Percentiles rank a stretch among this genome's conserved stretches.
Evolutionary conservation across 2,113 vertebrate genomes (phyloP).

Genomic region (Xiphophorus hellerii): DNA sequence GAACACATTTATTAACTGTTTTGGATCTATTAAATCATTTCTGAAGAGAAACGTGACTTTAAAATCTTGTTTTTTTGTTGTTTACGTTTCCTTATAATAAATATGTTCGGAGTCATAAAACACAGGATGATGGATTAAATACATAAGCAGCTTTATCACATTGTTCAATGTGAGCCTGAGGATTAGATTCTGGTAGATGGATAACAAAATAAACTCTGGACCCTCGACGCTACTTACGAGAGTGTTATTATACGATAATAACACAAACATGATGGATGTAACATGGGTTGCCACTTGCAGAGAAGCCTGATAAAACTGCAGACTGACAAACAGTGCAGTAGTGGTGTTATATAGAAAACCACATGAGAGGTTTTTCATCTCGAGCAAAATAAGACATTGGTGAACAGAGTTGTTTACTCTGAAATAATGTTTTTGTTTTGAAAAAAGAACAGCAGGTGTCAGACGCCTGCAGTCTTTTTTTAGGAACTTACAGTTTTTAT

Average conservation of each 20-base stretch:
- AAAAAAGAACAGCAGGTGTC: constrained; percentile 5
- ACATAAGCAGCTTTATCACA: not conserved
- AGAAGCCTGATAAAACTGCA: not conserved
- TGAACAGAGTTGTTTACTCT: constrained; percentile 18
- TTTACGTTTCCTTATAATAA: not conserved
- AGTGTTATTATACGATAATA: not conserved
- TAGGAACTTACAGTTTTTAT: not conserved
- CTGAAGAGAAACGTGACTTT: not conserved
- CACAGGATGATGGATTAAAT: not conserved
- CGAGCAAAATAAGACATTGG: not conserved
- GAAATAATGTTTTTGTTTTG: not conserved
- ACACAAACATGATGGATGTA: not conserved
- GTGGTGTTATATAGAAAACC: constrained; percentile 2
- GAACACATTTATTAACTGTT: not conserved
- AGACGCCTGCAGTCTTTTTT: constrained; percentile 4
- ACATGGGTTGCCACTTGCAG: not conserved
- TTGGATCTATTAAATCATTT: not conserved
- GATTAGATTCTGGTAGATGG: not conserved
- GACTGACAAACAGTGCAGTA: not conserved
- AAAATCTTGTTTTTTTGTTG: not conserved
- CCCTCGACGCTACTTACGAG: not conserved
- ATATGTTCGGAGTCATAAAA: not conserved
- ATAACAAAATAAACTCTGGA: not conserved
- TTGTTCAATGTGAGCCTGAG: not conserved
- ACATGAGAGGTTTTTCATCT: not conserved